Evolutionary conservation across 2,888 invertebrate genomes (phyloP).

Genomic region (Parnassius glacialis): DNA sequence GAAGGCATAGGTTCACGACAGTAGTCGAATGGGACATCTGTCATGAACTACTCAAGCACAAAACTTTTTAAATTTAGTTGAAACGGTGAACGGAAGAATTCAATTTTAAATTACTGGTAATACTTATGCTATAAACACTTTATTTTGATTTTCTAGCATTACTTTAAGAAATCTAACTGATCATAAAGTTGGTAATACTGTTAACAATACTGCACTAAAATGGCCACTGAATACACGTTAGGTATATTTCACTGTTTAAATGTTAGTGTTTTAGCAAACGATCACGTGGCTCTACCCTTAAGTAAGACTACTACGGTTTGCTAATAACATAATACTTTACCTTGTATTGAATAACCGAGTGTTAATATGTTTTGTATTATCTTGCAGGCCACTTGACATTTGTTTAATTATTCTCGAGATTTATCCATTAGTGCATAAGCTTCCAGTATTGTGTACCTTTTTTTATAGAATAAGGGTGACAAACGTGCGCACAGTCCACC

Average conservation of each 20-base stretch:
- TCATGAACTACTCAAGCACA: neutral
- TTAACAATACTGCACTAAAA: too few species aligned
- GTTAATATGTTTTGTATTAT: conserved; percentile 17
- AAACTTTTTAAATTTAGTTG: neutral
- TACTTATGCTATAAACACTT: too few species aligned
- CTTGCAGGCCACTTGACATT: conserved; percentile 11
- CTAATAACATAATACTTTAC: conserved; percentile 10
- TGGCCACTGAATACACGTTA: too few species aligned
- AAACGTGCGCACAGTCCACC: too few species aligned
- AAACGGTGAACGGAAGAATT: too few species aligned
- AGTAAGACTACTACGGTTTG: conserved; percentile 2
- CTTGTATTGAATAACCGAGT: conserved; percentile 25
- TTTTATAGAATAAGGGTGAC: too few species aligned
- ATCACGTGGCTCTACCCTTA: conserved; percentile 3
- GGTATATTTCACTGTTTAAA: neutral
- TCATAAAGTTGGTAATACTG: too few species aligned
- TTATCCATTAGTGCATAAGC: neutral
- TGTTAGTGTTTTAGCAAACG: neutral
- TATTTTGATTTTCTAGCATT: too few species aligned
- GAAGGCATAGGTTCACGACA: too few species aligned
- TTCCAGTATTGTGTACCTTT: conserved; percentile 14
- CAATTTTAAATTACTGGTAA: too few species aligned
- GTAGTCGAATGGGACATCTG: neutral
- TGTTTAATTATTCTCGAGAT: conserved; percentile 13
- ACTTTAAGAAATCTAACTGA: too few species aligned